phyloP scores from a whole-genome alignment of 1,140 invertebrate genomes.

The Drosophila ironensis region DNA sequence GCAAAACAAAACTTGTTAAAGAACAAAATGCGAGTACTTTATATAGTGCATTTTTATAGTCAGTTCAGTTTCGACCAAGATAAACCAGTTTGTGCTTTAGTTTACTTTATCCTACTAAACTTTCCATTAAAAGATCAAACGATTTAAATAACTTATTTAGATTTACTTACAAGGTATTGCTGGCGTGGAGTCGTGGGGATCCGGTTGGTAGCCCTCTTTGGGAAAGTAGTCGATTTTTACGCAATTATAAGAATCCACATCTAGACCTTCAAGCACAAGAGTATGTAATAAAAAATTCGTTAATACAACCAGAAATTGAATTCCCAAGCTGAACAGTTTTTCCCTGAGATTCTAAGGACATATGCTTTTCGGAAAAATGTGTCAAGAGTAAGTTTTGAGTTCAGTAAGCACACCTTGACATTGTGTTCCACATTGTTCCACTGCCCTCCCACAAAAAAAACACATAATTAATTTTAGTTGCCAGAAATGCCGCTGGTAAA shows the following conservation, averaged over 20 bases:
- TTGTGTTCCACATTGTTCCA: not conserved
- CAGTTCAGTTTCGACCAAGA: too few relatives aligned
- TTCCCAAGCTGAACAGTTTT: not conserved
- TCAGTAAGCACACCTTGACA: too few relatives aligned
- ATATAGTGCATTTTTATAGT: too few relatives aligned
- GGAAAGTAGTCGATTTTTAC: slow-evolving; percentile 93
- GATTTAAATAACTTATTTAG: not conserved
- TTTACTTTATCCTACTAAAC: not conserved
- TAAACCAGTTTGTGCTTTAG: not conserved
- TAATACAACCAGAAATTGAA: not conserved
- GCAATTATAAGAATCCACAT: slow-evolving; percentile 85
- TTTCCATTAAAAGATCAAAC: not conserved
- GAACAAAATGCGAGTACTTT: too few relatives aligned
- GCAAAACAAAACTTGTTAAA: too few relatives aligned
- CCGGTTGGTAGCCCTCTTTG: slow-evolving; percentile 91
- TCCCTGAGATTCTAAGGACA: too few relatives aligned
- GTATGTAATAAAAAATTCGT: not conserved
- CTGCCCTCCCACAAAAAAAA: too few relatives aligned
- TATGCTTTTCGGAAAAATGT: too few relatives aligned
- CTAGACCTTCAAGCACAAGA: slow-evolving; percentile 24
- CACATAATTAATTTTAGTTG: not conserved
- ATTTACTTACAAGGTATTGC: slow-evolving; percentile 92
- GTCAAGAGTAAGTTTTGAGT: too few relatives aligned
- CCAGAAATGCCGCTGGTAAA: not conserved
- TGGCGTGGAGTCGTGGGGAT: slow-evolving; percentile 92